phyloP scores from a whole-genome alignment of 2,888 invertebrate genomes.

The Rhaphigaster nebulosa region DNA sequence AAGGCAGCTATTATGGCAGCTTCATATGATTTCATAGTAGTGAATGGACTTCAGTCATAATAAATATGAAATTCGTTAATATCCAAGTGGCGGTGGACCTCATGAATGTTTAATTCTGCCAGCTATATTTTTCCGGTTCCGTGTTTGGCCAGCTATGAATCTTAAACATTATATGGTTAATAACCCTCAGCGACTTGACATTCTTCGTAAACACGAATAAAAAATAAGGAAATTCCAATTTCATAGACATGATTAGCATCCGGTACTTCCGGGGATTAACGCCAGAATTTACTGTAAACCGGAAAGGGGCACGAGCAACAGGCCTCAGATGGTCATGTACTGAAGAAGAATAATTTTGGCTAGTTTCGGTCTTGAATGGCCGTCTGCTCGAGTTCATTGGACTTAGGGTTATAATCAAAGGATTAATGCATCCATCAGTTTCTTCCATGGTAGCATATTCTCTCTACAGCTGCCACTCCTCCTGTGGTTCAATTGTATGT shows the following conservation, averaged over 20 bases:
- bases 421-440: not conserved
- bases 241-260: not conserved
- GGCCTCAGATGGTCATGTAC: not conserved
- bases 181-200: not conserved
- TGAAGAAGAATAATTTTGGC: constrained; percentile 16
- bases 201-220: not conserved
- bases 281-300: not conserved
- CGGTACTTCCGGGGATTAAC: constrained; percentile 7
- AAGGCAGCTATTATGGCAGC: too few species aligned
- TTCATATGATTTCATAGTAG: not conserved
- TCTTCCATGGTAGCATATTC: not conserved
- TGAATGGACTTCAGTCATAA: not conserved
- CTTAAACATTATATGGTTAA: not conserved
- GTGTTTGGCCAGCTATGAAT: not conserved
- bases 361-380: not conserved
- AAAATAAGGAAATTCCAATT: not conserved
- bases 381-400: not conserved
- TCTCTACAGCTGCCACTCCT: not conserved
- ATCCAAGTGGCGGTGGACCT: not conserved
- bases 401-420: not conserved
- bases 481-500: not conserved
- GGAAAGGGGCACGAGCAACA: not conserved
- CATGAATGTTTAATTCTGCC: constrained; percentile 1
- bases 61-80: not conserved
- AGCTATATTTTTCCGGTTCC: not conserved